Evolutionary conservation across 2,797 vertebrate genomes (phyloP).

Genomic region (Iguana delicatissima): DNA sequence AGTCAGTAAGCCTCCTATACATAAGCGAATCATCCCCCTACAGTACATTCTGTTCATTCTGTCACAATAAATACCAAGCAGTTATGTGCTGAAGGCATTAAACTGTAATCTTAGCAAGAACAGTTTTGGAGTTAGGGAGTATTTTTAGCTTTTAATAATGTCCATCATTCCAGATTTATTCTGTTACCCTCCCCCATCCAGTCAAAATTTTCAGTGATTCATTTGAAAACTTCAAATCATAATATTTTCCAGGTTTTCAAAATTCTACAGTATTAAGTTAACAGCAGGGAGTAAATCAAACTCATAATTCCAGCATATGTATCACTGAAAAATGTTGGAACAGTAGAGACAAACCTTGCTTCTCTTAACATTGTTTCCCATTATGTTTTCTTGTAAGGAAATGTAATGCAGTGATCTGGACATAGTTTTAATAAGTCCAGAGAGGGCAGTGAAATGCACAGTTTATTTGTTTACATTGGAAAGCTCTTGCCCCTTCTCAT

Average conservation of each 20-base stretch:
- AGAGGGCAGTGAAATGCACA: slow-evolving; percentile 29
- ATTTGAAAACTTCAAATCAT: slow-evolving; percentile 64
- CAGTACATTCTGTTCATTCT: slow-evolving; percentile 76
- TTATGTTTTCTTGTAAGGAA: slow-evolving; percentile 42
- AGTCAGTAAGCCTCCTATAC: slow-evolving; percentile 66
- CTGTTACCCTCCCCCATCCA: slow-evolving; percentile 52
- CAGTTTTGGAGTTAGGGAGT: slow-evolving; percentile 30
- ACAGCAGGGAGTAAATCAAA: slow-evolving; percentile 50
- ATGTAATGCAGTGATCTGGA: slow-evolving; percentile 50
- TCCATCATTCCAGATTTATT: slow-evolving; percentile 50
- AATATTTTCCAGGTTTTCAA: slow-evolving; percentile 62
- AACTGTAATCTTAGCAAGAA: slow-evolving; percentile 56
- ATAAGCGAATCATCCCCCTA: slow-evolving; percentile 72
- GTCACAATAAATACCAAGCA: slow-evolving; percentile 58
- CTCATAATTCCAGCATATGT: slow-evolving; percentile 44
- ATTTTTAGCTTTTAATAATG: slow-evolving; percentile 49
- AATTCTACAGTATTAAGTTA: slow-evolving; percentile 54
- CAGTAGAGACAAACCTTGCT: slow-evolving; percentile 33
- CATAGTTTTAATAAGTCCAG: slow-evolving; percentile 44
- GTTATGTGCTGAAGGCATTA: slow-evolving; percentile 68
- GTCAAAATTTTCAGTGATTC: slow-evolving; percentile 63
- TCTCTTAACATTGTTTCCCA: slow-evolving; percentile 36
- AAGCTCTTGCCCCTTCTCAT: slow-evolving; percentile 4
- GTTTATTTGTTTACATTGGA: slow-evolving; percentile 40
- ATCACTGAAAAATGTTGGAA: slow-evolving; percentile 47